These are phyloP conservation scores for Apis cerana DNA, from an alignment of 1,140 invertebrate species.

Conservation along the genomic window DNA sequence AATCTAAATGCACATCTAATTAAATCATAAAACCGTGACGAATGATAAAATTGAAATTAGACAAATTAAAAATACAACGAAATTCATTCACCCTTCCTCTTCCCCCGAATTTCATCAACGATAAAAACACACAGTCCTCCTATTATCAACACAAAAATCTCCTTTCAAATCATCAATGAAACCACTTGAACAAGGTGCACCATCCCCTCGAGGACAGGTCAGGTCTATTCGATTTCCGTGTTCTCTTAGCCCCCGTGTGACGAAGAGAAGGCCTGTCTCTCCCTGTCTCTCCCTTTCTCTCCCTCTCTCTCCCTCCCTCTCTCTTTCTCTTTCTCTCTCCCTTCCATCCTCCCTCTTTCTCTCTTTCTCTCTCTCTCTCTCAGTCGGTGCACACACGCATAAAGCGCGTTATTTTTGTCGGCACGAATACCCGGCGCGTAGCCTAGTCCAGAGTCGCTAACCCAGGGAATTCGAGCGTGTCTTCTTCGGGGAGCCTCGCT, in stretches of 20 bases:
- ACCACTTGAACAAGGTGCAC: not conserved
- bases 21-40: no score
- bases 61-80: no score
- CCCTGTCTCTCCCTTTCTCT: not conserved
- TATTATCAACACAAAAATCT: no score
- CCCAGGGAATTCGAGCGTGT: slow-evolving; percentile 71
- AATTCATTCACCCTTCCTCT: no score
- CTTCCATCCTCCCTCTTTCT: no score
- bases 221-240: slow-evolving; percentile 36
- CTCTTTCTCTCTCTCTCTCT: slow-evolving; percentile 24
- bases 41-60: no score
- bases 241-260: not conserved
- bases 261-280: not conserved
- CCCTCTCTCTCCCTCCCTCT: slow-evolving; percentile 33
- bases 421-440: slow-evolving; percentile 74
- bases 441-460: slow-evolving; percentile 68
- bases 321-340: no score
- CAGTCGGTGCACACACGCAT: slow-evolving; percentile 61
- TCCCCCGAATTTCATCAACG: no score
- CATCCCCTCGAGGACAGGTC: slow-evolving; percentile 3
- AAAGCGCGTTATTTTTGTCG: slow-evolving; percentile 81
- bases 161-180: no score
- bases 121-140: no score
- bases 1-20: no score
- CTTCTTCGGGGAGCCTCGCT: slow-evolving; percentile 48